Percentiles rank a stretch among this genome's conserved stretches.
These are phyloP conservation scores for Apotomis betuletana DNA, from an alignment of 2,888 invertebrate species.

Conservation along the genomic window DNA sequence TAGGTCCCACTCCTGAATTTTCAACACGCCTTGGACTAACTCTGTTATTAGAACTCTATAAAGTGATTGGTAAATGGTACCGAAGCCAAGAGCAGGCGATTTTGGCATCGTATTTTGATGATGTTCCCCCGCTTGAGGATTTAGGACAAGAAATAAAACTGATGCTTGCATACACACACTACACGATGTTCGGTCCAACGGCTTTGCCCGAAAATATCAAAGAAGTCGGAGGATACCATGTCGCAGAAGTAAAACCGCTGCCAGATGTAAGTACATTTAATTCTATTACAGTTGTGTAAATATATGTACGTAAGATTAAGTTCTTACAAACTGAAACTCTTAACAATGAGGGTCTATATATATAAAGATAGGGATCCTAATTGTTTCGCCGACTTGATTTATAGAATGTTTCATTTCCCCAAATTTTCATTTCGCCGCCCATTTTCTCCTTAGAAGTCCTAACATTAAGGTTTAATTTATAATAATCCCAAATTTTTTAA, in stretches of 20 bases:
- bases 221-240: slow-evolving; percentile 85
- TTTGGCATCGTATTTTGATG: slow-evolving; percentile 69
- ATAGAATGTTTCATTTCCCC: too few relatives aligned
- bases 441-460: too few relatives aligned
- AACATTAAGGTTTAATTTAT: too few relatives aligned
- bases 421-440: too few relatives aligned
- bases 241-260: slow-evolving; percentile 68
- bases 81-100: slow-evolving; percentile 56
- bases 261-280: slow-evolving; percentile 57
- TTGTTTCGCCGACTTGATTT: too few relatives aligned
- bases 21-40: slow-evolving; percentile 77
- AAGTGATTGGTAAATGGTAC: slow-evolving; percentile 51
- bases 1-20: slow-evolving; percentile 75
- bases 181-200: slow-evolving; percentile 70
- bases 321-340: too few relatives aligned
- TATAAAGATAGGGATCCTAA: too few relatives aligned
- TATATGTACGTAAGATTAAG: too few relatives aligned
- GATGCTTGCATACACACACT: slow-evolving; percentile 75
- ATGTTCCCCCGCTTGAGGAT: slow-evolving; percentile 76
- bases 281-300: too few relatives aligned
- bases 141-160: slow-evolving; percentile 78
- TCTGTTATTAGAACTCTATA: slow-evolving; percentile 50
- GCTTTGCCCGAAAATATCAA: slow-evolving; percentile 81
- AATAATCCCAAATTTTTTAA: too few relatives aligned
- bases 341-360: too few relatives aligned